These are phyloP conservation scores for Drosophila busckii DNA, from an alignment of 1,140 invertebrate genomes.

Conservation along the genomic window DNA sequence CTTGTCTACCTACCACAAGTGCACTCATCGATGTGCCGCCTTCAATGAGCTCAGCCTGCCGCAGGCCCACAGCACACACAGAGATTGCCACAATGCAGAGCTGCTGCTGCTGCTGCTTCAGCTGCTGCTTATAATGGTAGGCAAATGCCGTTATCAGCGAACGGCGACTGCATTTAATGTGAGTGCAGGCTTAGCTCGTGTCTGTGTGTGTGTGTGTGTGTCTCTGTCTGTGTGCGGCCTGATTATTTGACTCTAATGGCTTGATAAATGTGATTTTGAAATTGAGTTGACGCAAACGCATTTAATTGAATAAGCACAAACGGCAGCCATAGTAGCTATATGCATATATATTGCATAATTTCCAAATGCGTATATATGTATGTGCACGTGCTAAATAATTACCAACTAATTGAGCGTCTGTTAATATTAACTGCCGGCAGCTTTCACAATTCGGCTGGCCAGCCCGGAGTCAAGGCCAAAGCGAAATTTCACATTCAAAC, in stretches of 20 bases:
- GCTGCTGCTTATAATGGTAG: conserved; percentile 69
- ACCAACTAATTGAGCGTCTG: conserved; percentile 54
- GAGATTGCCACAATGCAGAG: conserved; percentile 25
- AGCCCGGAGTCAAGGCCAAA: not conserved
- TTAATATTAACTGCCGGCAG: conserved; percentile 40
- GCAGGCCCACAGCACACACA: conserved; percentile 2
- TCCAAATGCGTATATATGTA: no score
- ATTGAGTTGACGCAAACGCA: conserved; percentile 58
- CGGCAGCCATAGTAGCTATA: conserved; percentile 29
- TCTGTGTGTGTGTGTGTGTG: conserved; percentile 1
- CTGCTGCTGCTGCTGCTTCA: not conserved
- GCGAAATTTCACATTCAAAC: conserved; percentile 18
- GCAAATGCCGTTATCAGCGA: conserved; percentile 73
- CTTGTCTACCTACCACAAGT: conserved; percentile 46
- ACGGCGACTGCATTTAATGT: conserved; percentile 63
- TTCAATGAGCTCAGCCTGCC: conserved; percentile 34
- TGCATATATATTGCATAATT: conserved; percentile 2
- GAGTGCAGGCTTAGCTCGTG: conserved; percentile 25
- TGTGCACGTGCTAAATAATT: conserved; percentile 48
- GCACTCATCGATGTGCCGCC: conserved; percentile 49
- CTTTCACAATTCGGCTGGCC: conserved; percentile 1
- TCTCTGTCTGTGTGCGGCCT: conserved; percentile 16
- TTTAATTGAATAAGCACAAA: conserved; percentile 72
- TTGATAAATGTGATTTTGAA: conserved; percentile 74
- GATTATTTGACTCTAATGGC: conserved; percentile 74